Evolutionary conservation across 2,888 invertebrate species (phyloP), one percentile per base, ranked within the genome.

Genomic region (Anoplius nigerrimus): DNA sequence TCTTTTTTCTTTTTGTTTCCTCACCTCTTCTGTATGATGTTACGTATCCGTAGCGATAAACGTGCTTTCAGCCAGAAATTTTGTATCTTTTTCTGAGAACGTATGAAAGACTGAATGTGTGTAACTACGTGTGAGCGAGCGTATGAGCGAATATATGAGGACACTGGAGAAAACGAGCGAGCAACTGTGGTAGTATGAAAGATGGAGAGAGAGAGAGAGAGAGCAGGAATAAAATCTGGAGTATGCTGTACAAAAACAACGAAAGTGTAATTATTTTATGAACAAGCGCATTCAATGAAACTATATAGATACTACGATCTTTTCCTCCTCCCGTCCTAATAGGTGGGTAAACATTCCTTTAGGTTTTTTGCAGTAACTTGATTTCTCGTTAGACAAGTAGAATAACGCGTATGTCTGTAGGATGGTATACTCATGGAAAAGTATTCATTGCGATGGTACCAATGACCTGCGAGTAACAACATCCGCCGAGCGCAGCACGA

Each of bases 211-310:
- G 22, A 45, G 46, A 58, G 6, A 43, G 18, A 24, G 57, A 46
- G 46, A 45, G n/a, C 24, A 46, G 61, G 11, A 63, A 53, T 45
- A n/a, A 27, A 18, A 61, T 55, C 46, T 18, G 48, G 51, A 69
- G 72, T 68, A 62, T 52, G 54, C 71, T 74, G 75, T 74, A 77
- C 72, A 80, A 76, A 67, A 59, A 73, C 20, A 62, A 67, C 59
- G 71, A 75, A 75, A 71, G 61, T 82, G 78, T 81, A 81, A 82
- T 66, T 80, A 82, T 79, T 82, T 81, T 80, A 80, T 69, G 72
- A 77, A 73, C 60, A 77, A 75, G 71, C 59, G 63, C 67, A 75
- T 75, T 79, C 72, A 60, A 57, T 75, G 60, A 74, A 80, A 77
- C n/a, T n/a, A 75, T 79, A 78, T 62, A 76, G 52, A 67, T 45